phyloP scores from a whole-genome alignment of 2,113 vertebrate genomes.

The Phalacrocorax pelagicus region DNA sequence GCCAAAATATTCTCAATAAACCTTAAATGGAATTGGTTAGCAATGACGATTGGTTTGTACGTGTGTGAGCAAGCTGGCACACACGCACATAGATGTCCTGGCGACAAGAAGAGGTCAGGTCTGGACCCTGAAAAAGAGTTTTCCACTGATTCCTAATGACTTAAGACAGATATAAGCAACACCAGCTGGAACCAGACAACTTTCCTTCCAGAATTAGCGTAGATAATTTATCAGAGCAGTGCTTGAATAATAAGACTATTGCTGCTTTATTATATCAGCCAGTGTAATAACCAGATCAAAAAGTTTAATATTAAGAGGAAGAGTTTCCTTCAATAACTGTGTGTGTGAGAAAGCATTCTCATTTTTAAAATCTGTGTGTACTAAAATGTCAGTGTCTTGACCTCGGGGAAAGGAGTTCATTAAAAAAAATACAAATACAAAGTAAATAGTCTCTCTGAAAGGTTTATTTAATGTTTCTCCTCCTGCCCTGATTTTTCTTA shows the following conservation, averaged over 20 bases:
- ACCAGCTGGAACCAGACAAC: constrained; percentile 75
- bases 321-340: constrained; percentile 48
- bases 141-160: constrained; percentile 71
- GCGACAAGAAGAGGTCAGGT: constrained; percentile 57
- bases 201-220: constrained; percentile 75
- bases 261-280: constrained; percentile 60
- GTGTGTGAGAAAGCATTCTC: neutral
- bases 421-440: constrained; percentile 23
- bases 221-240: constrained; percentile 75
- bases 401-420: constrained; percentile 6
- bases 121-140: constrained; percentile 65
- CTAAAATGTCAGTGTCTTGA: constrained; percentile 52
- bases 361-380: constrained; percentile 60
- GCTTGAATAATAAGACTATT: constrained; percentile 69
- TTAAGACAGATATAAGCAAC: constrained; percentile 76
- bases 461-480: constrained; percentile 64
- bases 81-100: constrained; percentile 24
- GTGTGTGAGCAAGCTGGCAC: neutral
- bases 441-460: constrained; percentile 58
- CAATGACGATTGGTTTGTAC: neutral
- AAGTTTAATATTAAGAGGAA: constrained; percentile 75
- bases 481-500: constrained; percentile 63
- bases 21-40: constrained; percentile 49
- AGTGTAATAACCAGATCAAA: constrained; percentile 68
- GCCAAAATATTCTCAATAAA: constrained; percentile 3